These are phyloP conservation scores for Leistus spinibarbis DNA, from an alignment of 2,888 invertebrate species.

Conservation along the genomic window DNA sequence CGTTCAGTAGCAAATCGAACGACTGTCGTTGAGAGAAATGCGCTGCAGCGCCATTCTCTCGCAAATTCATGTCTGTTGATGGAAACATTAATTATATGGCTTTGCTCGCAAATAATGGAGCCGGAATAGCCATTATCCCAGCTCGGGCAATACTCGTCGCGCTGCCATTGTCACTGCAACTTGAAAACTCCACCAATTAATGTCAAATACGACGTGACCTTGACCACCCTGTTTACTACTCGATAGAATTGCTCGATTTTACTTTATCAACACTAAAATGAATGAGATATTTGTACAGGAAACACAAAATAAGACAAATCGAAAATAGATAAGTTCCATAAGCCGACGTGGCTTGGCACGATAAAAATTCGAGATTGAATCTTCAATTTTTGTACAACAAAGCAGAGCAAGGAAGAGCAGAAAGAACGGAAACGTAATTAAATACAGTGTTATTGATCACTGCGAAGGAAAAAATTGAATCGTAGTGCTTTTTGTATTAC, in stretches of 20 bases:
- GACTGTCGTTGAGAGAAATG: conserved; percentile 37
- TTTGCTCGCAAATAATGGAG: conserved; percentile 37
- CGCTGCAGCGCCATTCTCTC: conserved; percentile 6
- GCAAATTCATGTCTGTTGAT: conserved; percentile 37
- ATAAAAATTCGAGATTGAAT: background rate
- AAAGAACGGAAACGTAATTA: conserved; percentile 21
- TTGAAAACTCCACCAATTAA: background rate
- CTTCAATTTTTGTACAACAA: background rate
- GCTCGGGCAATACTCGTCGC: background rate
- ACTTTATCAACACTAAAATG: background rate
- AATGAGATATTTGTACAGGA: no score
- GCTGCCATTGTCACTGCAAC: background rate
- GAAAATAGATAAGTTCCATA: background rate
- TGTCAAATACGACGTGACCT: background rate
- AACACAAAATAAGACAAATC: no score
- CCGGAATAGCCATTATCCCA: conserved; percentile 35
- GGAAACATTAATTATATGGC: conserved; percentile 38
- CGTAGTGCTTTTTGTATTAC: conserved; percentile 39
- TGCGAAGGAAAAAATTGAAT: conserved; percentile 33
- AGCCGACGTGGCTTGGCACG: background rate
- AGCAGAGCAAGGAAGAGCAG: background rate
- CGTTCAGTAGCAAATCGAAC: conserved; percentile 38
- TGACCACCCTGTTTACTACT: background rate
- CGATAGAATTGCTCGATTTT: background rate
- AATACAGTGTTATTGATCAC: conserved; percentile 38